Evolutionary conservation across 1,140 invertebrate genomes (phyloP), one percentile per base, ranked within the genome.

Genomic region (Doryteuthis pealeii): DNA sequence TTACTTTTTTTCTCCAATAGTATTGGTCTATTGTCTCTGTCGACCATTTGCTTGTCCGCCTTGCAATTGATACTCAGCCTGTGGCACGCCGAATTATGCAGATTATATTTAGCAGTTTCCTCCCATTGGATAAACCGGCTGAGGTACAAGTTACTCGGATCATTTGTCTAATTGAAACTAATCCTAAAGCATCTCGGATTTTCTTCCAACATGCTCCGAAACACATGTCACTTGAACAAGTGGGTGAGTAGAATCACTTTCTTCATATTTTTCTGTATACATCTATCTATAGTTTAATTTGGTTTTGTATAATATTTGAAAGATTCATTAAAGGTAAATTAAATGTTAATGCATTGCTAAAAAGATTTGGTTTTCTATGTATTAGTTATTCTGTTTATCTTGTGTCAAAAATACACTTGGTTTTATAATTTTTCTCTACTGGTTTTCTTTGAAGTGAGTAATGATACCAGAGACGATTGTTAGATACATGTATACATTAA

Each of bases 1-100:
- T 40, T 40, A 3, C 10, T 40, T 10, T 22, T n/a, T 62, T 62
- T 40, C 6, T 40, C 1, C 77, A 78, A 32, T 73, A 87, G 84
- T 87, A 84, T 68, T 89, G 84, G 84, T 76, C 82, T n/a, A 79
- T 89, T 14, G 84, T 88, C 4, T 82, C 86, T 10, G 76, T 87
- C 69, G 82, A 86, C 12, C 86, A 89, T 67, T 76, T 89, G 8
- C 75, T 89, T 58, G 81, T 84, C 22, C 80, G 87, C 1, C 78
- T 89, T 49, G 84, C 85, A 65, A 77, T 80, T 18, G 87, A 88
- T 68, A 78, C 79, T 12, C 70, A 76, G 14, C 80, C 82, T 10
- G 80, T 89, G 4, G 75, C 76, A 12, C 77, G 82, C 2, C 71
- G 80, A 1, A 80, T 89, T n/a, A 83, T 86, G 71, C 80, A 80